Evolutionary conservation across 2,888 invertebrate species (phyloP), one percentile per base, ranked within the genome.

Genomic region (Euspilapteryx auroguttella): DNA sequence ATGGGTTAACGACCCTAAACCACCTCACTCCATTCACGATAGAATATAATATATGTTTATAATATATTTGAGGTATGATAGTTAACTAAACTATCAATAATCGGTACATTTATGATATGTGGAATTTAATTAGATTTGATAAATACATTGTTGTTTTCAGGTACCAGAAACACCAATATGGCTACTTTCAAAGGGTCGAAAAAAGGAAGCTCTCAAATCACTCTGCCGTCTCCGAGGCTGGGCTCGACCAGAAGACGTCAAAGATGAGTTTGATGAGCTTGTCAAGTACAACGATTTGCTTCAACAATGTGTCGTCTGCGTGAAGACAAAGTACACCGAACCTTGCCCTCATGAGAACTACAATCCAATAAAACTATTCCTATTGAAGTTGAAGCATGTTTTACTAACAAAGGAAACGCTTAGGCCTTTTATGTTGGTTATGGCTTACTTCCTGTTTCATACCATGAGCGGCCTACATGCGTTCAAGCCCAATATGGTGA

Each of bases 161-260:
- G 73, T 80, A 2, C 81, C 81, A 1, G 81, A 81, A 51, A 78
- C 80, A 4, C 81, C 80, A 21, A 62, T 79, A 41, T 81, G 80
- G 81, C 47, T 81, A n/a, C 38, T 81, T 32, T 78, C 80, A 0
- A 78, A 78, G 37, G 78, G 79, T 5, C 58, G 78, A 1, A 61
- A 64, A 37, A 69, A 76, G 41, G 79, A 80, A 7, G 80, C 81
- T 0, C 39, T 75, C 7, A 53, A 46, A 15, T 75, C 81, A 0
- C 52, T 81, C n/a, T 77, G 79, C 35, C 73, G 76, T 37, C 57
- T 81, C 1, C 56, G 81, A 30, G 81, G 81, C 2, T 80, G 79
- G 79, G 64, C 68, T 0, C 35, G 65, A 4, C 76, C 76, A 1
- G 59, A 65, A 33, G 61, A 68, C n/a, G 78, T 80, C 0, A 57